Conservation (phyloP, 2,797 vertebrate genomes). For the Loris lydekkerianus region DNA sequence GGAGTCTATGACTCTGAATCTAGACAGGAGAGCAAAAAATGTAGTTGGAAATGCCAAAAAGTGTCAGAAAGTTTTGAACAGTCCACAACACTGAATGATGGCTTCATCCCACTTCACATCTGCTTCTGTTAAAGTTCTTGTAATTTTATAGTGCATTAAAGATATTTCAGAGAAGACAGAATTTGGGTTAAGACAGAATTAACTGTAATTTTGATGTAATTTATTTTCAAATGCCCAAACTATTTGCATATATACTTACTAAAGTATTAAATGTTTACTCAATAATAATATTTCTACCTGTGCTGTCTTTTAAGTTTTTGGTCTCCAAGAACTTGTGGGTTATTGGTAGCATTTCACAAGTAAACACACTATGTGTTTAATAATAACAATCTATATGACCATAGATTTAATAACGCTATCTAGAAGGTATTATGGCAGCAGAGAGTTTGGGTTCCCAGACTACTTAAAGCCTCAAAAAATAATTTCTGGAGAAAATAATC, state of each 20-base stretch:
- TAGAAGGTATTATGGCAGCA: background rate
- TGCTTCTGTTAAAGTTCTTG: constrained; percentile 80
- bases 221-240: background rate
- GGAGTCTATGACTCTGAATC: constrained; percentile 23
- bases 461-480: background rate
- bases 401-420: background rate
- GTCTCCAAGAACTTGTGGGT: background rate
- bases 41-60: constrained; percentile 58
- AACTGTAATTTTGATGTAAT: constrained; percentile 60
- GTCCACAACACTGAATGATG: constrained; percentile 61
- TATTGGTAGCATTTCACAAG: background rate
- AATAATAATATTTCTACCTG: background rate
- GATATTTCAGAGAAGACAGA: constrained; percentile 55
- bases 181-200: constrained; percentile 69
- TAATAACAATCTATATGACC: background rate
- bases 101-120: constrained; percentile 74
- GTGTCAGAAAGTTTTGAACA: constrained; percentile 52
- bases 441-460: background rate
- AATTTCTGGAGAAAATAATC: background rate
- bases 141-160: constrained; percentile 23
- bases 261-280: background rate
- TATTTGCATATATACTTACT: background rate
- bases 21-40: constrained; percentile 41
- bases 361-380: background rate
- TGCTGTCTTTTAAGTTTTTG: background rate